Conservation (phyloP, 2,888 invertebrate species). For the Agelastica alni region DNA sequence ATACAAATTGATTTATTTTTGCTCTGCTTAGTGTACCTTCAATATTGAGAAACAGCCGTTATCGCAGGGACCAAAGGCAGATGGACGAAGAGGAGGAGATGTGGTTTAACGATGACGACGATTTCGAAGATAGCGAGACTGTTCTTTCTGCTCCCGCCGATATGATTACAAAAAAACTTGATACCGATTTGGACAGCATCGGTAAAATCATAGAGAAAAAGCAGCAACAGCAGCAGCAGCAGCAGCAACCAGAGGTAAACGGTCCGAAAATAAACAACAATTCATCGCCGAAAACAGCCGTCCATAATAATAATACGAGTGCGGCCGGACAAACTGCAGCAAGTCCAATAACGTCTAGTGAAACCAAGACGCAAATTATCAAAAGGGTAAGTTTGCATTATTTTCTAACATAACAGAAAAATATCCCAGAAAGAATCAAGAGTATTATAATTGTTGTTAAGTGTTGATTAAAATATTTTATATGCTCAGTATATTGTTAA, state of each 20-base stretch:
- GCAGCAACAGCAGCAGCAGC: conserved; percentile 43
- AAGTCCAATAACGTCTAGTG: conserved; percentile 46
- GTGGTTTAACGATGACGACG: conserved; percentile 98
- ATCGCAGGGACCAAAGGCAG: conserved; percentile 89
- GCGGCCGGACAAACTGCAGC: conserved; percentile 54
- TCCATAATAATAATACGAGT: conserved; percentile 57
- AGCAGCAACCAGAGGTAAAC: conserved; percentile 43
- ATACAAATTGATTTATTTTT: too few relatives aligned
- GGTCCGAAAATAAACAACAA: conserved; percentile 52
- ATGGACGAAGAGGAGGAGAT: conserved; percentile 98
- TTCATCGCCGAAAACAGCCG: conserved; percentile 48
- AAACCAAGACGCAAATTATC: conserved; percentile 58
- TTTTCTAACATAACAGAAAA: too few relatives aligned
- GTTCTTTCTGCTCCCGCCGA: conserved; percentile 61
- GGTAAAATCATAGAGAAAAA: conserved; percentile 44
- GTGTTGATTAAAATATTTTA: too few relatives aligned
- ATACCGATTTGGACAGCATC: conserved; percentile 64
- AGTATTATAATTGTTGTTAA: too few relatives aligned
- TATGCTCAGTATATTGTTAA: too few relatives aligned
- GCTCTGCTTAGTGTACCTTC: conserved; percentile 69
- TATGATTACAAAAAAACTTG: conserved; percentile 62
- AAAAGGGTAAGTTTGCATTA: conserved; percentile 56
- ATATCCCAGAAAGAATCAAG: too few relatives aligned
- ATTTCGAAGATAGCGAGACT: conserved; percentile 79
- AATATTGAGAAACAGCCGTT: conserved; percentile 78